These are phyloP conservation scores for Philaethria dido DNA, from an alignment of 2,888 invertebrate genomes.

Conservation along the genomic window DNA sequence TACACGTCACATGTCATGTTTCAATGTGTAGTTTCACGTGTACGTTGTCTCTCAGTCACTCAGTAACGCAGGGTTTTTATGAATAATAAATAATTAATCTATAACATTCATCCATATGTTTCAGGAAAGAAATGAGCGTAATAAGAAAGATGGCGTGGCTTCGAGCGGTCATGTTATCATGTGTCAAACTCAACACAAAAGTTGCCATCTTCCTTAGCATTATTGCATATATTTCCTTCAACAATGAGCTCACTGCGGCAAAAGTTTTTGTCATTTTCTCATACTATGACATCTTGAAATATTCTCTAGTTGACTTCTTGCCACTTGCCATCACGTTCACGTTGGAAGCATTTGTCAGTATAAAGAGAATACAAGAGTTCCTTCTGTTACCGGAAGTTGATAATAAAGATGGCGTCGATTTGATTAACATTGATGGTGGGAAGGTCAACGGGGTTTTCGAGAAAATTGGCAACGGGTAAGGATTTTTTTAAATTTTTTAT, in stretches of 20 bases:
- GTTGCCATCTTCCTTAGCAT: slow-evolving; percentile 91
- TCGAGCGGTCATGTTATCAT: slow-evolving; percentile 87
- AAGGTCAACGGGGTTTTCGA: slow-evolving; percentile 66
- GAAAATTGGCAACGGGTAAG: slow-evolving; percentile 77
- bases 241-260: slow-evolving; percentile 88
- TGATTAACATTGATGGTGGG: slow-evolving; percentile 65
- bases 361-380: slow-evolving; percentile 88
- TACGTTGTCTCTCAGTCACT: no score
- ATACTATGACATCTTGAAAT: slow-evolving; percentile 91
- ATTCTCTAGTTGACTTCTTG: slow-evolving; percentile 91
- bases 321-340: slow-evolving; percentile 90
- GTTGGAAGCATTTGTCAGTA: slow-evolving; percentile 90
- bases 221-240: slow-evolving; percentile 86
- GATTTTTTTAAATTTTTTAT: slow-evolving; percentile 33
- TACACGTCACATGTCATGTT: no score
- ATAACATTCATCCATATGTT: slow-evolving; percentile 40
- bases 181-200: slow-evolving; percentile 90
- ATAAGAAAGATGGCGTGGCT: slow-evolving; percentile 87
- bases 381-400: slow-evolving; percentile 74
- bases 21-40: no score
- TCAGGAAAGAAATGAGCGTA: slow-evolving; percentile 87
- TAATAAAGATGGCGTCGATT: slow-evolving; percentile 66
- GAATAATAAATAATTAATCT: no score
- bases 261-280: slow-evolving; percentile 91
- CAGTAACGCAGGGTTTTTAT: no score